Evolutionary conservation across 35 echinoderm and acorn worm species (phyloP).

Genomic region (Ophiothrix spiculata): DNA sequence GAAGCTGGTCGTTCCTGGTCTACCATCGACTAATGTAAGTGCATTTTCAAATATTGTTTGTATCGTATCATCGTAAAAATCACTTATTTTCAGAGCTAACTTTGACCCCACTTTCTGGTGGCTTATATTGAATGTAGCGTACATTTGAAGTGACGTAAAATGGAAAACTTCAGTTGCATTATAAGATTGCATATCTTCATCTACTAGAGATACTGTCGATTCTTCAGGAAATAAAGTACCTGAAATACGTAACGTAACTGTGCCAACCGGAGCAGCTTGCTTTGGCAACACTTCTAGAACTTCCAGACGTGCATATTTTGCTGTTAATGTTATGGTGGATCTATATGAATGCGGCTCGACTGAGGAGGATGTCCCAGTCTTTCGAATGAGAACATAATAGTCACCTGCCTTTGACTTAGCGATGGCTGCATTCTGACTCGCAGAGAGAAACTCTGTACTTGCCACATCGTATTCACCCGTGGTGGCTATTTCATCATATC

Average conservation of each 20-base stretch:
- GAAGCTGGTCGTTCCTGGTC: not conserved
- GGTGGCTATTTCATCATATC: conserved; percentile 42
- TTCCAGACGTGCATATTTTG: conserved; percentile 40
- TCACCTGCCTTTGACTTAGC: conserved; percentile 37
- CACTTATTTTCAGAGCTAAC: not conserved
- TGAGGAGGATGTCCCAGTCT: conserved; percentile 22
- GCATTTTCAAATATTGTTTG: not conserved
- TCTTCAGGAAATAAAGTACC: conserved; percentile 60
- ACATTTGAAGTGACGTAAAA: conserved; percentile 47
- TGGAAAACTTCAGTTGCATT: conserved; percentile 29
- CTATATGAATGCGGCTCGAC: not conserved
- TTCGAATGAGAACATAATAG: conserved; percentile 47
- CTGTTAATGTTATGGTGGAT: conserved; percentile 25
- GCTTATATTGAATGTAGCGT: conserved; percentile 42
- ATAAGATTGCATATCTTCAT: not conserved
- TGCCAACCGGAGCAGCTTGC: conserved; percentile 39
- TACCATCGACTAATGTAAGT: conserved; percentile 3
- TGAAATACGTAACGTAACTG: conserved; percentile 26
- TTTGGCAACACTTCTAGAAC: conserved; percentile 34
- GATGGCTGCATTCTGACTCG: conserved; percentile 38
- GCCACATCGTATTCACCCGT: conserved; percentile 35
- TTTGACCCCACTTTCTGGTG: not conserved
- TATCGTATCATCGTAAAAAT: not conserved
- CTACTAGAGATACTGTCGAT: not conserved
- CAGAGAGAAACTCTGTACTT: conserved; percentile 20